Base-by-base conservation (phyloP, 1,140 invertebrate species). In the Fopius arisanus region DNA sequence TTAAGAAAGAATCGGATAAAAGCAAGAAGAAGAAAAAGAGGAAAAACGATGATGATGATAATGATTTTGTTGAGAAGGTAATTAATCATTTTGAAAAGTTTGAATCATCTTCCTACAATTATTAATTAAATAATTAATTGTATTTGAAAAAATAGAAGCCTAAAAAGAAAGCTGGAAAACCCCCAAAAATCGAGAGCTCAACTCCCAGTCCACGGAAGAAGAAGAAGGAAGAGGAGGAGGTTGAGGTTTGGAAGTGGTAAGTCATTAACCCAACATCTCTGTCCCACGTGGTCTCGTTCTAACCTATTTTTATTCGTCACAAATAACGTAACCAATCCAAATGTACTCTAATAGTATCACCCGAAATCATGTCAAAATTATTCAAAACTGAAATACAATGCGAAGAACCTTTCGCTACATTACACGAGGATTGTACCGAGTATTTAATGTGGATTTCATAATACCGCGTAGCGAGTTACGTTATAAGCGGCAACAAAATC, bases 191-290 rank as follows among this genome's bases (percentile, higher is more conserved):
- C 29, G 54, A 43, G 26, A 80, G 77, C 26, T 19, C 76, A 59
- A 72, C 74, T 41, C 83, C 81, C 40, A 85, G 83, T 77, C 88
- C 88, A 0, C 89, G 82, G 77, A 90, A 90, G 74, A 95, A 94
- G 82, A 96, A 95, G 81, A 93, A 96, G 82, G 92, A 94, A 76
- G 94, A 95, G 74, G 93, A 95, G 80, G 91, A 91, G 81, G 54
- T 21, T 43, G 94, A 97, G 88, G 95, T 97, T 74, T 98, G 96
- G 96, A 96, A 96, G 92, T 98, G 96, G 95, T 96, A 89, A 83
- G 78, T 62, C 23, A 19, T 37, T 29, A 6, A 62, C 7, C 28
- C 2, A 40, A 21, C 33, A 66, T 48, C 14, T n/a, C 37, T 23
- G 2, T 31, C 21, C 43, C 62, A 51, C 63, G 70, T 63, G 70